Evolutionary conservation across 2,888 invertebrate species (phyloP), one percentile per base, ranked within the genome.

Genomic region (Tiphia femorata): DNA sequence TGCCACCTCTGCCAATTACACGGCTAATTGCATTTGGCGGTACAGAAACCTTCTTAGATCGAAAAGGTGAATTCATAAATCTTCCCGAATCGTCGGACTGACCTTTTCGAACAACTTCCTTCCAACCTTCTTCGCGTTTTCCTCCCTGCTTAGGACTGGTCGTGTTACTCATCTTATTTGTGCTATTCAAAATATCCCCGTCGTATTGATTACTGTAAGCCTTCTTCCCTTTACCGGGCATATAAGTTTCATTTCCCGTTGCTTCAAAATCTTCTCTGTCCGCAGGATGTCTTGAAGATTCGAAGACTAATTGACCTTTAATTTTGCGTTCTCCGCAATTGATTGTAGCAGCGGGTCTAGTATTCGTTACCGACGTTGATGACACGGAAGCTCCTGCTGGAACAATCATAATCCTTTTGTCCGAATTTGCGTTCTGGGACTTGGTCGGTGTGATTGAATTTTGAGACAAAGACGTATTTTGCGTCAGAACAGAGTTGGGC

Each of bases 1-100:
- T 94, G 43, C 98, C 98, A 23, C 95, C 97, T 73, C 98, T 91
- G 0, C 98, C 98, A 78, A 99, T 99, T 47, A 99, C 97, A 50
- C 98, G 89, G 57, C 97, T 97, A 61, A 98, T 98, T 40, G 97
- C 97, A 83, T 93, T 93, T 19, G 96, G 91, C 49, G 97, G 96
- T 57, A 99, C 97, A 12, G 93, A 92, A 40, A 98, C 95, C 85
- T 96, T 97, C 86, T 97, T 97, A 68, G 92, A 91, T 10, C 92
- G 90, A 74, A 84, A 85, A 20, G 84, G 84, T n/a, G 85, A 84
- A 64, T 85, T 85, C 76, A 84, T 79, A 67, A 84, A 85, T 72
- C 84, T 74, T 37, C 77, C 78, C 1, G 82, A 82, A 73, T 83
- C 82, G 50, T 83, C 82, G 2, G 80, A 81, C 43, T 83, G 82